These are phyloP conservation scores for Phataginus tricuspis DNA, from an alignment of 2,797 vertebrate genomes.

Conservation along the genomic window DNA sequence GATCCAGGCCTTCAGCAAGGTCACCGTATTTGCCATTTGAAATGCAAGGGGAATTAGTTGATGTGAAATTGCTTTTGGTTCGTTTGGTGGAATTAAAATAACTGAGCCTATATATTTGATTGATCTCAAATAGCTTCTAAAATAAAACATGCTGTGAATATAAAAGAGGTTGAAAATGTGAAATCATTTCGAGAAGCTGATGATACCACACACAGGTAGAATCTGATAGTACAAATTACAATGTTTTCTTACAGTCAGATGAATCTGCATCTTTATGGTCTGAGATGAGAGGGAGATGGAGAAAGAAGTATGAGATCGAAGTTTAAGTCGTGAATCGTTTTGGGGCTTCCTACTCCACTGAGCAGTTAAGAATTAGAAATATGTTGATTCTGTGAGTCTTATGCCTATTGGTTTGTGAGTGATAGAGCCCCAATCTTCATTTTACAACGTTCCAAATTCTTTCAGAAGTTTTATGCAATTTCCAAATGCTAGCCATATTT, in stretches of 20 bases:
- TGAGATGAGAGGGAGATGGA: background rate
- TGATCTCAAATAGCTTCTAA: conserved; percentile 2
- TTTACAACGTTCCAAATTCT: background rate
- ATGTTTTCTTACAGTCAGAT: background rate
- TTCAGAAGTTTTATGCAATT: background rate
- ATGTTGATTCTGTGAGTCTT: background rate
- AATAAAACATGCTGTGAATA: conserved; percentile 25
- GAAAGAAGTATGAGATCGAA: background rate
- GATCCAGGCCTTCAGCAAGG: background rate
- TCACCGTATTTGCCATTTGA: background rate
- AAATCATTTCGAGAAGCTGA: conserved; percentile 1
- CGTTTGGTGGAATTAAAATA: conserved; percentile 10
- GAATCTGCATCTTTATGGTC: background rate
- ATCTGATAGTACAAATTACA: background rate
- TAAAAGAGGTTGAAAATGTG: background rate
- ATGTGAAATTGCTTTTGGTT: background rate
- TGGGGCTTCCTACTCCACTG: background rate
- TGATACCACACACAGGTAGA: background rate
- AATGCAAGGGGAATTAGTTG: background rate
- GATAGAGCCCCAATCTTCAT: background rate
- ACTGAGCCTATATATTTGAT: background rate
- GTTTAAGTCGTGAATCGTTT: background rate
- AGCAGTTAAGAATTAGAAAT: background rate
- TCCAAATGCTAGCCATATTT: background rate
- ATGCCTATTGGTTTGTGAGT: background rate